Evolutionary conservation across 2,113 vertebrate genomes (phyloP).

Genomic region (Plotosus lineatus): DNA sequence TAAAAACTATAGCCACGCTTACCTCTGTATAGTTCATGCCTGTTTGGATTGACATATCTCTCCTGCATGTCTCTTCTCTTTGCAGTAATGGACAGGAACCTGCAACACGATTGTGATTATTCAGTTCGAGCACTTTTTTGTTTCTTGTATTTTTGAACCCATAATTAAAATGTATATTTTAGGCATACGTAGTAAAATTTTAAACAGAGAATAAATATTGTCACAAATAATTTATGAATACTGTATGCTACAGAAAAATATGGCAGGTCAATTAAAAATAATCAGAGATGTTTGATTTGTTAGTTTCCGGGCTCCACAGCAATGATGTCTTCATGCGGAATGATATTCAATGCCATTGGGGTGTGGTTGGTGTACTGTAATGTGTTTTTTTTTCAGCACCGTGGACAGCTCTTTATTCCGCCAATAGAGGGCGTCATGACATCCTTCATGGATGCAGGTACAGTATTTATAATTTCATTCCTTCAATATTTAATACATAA

Average conservation of each 20-base stretch:
- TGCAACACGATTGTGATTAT: not conserved
- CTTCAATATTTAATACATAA: not conserved
- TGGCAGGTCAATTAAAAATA: not conserved
- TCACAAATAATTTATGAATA: not conserved
- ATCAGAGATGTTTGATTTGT: no score
- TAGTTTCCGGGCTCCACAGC: not conserved
- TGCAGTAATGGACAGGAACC: not conserved
- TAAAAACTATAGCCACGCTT: not conserved
- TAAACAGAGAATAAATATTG: not conserved
- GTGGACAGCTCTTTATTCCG: constrained; percentile 42
- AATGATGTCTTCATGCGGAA: not conserved
- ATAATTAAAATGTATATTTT: not conserved
- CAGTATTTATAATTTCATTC: not conserved
- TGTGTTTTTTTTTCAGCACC: constrained; percentile 38
- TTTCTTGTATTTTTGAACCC: no score
- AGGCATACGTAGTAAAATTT: not conserved
- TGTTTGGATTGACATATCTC: not conserved
- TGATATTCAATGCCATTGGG: not conserved
- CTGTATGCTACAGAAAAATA: not conserved
- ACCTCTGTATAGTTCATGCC: not conserved
- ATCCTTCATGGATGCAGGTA: not conserved
- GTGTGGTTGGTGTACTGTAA: not conserved
- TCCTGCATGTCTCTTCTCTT: not conserved
- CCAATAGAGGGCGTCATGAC: constrained; percentile 32
- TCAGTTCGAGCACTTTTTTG: not conserved